Evolutionary conservation across 2,797 vertebrate species (phyloP), one percentile per base, ranked within the genome.

Genomic region (Falco concolor): DNA sequence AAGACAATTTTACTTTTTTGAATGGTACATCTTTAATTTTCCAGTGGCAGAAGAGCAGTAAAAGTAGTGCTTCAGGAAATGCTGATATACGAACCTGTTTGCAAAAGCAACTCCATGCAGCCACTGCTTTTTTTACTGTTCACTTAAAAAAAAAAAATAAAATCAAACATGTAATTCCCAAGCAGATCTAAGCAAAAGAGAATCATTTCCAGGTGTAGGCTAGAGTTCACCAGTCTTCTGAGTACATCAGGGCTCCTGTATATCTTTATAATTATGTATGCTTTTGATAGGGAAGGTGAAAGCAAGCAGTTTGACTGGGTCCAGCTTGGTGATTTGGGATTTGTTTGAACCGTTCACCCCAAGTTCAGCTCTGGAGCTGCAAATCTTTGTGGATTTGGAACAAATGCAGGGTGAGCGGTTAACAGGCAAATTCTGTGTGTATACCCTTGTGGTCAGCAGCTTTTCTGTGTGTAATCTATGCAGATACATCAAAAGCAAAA

Each of bases 241-340:
- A 83, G 73, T 34, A 28, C 10, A 10, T 13, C 60, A 76, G 79
- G 21, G 38, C 63, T 78, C 1, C 0, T 57, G 50, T 19, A 10
- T 61, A 6, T n/a, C 50, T 87, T 91, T 67, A 70, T 63, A 82
- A 92, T 84, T 78, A 86, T 47, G 25, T 81, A 65, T 79, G 61
- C 54, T 78, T 95, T 84, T 94, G 76, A 89, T 88, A 76, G 8
- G 12, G 32, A 63, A 84, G 83, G 44, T 92, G 74, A 95, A 88
- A 61, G 13, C 0, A 0, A 87, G 63, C 52, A 27, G 24, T 87
- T 82, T 91, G 60, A 72, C 93, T 50, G 65, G 84, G 32, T 38
- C 79, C 86, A 59, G n/a, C 70, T 54, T 27, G 28, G 80, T 78
- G 80, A 73, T 76, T 8, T 92, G 90, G 80, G 83, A 84, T 89